Conservation (phyloP, 2,888 invertebrate species). For the Dolomedes plantarius region DNA sequence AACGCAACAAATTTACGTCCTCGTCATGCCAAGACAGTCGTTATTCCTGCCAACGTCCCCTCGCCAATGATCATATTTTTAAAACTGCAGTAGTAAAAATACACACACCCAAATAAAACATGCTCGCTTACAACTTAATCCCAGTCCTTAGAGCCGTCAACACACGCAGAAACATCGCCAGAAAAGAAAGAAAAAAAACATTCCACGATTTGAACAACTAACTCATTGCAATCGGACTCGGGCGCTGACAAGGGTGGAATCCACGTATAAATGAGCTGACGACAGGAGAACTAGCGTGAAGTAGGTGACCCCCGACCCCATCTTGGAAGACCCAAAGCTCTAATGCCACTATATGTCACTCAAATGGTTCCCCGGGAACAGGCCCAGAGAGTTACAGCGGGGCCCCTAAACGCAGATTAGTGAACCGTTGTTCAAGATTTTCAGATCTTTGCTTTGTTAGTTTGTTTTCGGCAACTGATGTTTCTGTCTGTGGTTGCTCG, state of each 20-base stretch:
- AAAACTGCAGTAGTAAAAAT: not conserved
- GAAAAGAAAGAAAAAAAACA: not conserved
- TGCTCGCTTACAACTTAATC: slow-evolving; percentile 6
- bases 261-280: slow-evolving; percentile 49
- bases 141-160: not conserved
- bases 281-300: slow-evolving; percentile 52
- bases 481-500: not conserved
- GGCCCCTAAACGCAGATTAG: slow-evolving; percentile 5
- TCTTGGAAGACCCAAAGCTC: slow-evolving; percentile 22
- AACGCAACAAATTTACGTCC: no score
- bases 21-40: no score
- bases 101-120: slow-evolving; percentile 15
- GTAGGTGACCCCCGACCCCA: slow-evolving; percentile 30
- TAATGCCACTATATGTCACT: slow-evolving; percentile 56
- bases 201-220: not conserved
- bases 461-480: slow-evolving; percentile 25
- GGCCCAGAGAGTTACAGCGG: slow-evolving; percentile 9
- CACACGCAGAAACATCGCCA: not conserved
- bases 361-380: slow-evolving; percentile 9
- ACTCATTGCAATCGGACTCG: slow-evolving; percentile 5
- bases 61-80: not conserved
- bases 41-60: no score
- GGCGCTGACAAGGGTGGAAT: not conserved
- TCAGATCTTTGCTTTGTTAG: not conserved
- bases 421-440: not conserved